Evolutionary conservation across 1,140 invertebrate species (phyloP).

Genomic region (Asbolus verrucosus): DNA sequence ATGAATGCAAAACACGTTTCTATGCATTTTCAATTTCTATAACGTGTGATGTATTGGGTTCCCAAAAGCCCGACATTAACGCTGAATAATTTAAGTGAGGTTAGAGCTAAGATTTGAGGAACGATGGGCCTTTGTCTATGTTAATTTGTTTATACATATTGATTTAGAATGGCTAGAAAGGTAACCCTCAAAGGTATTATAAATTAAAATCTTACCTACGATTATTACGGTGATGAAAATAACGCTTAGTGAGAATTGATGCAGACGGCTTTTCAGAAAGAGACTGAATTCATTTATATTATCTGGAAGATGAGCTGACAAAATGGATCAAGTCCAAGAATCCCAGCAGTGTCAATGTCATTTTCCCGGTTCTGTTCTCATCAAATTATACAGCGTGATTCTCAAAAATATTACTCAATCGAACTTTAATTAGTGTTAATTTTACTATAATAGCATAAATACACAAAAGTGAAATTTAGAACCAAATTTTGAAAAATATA

Average conservation of each 20-base stretch:
- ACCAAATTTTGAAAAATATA: too few species aligned
- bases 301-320: background rate
- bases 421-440: too few species aligned
- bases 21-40: background rate
- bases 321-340: conserved; percentile 8
- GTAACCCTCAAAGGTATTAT: background rate
- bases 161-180: background rate
- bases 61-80: background rate
- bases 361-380: background rate
- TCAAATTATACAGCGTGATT: background rate
- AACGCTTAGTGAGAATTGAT: background rate
- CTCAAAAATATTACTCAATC: background rate
- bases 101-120: background rate
- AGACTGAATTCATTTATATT: conserved; percentile 1
- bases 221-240: background rate
- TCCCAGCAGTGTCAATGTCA: conserved; percentile 6
- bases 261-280: conserved; percentile 2
- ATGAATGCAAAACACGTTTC: too few species aligned
- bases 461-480: too few species aligned
- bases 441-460: too few species aligned
- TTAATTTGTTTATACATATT: background rate
- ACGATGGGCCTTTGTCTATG: too few species aligned
- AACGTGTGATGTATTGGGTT: background rate
- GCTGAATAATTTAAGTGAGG: background rate
- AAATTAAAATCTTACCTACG: background rate